phyloP scores from a whole-genome alignment of 1,140 invertebrate genomes.

The Drosophila mayri region DNA sequence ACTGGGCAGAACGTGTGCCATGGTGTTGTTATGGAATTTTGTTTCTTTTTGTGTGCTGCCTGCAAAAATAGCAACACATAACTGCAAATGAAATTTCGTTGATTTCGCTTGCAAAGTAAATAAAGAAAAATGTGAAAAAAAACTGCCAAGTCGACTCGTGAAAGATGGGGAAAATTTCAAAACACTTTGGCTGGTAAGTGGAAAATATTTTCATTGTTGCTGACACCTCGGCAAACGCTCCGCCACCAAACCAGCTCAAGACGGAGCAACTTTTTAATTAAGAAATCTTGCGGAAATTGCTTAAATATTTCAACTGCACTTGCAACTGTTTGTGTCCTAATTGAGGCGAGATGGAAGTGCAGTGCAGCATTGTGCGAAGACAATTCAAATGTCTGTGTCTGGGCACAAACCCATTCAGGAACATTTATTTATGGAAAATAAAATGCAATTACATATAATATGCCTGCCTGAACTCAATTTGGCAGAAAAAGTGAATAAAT shows the following conservation, averaged over 20 bases:
- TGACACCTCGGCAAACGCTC: constrained; percentile 66
- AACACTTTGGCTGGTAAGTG: constrained; percentile 62
- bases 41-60: constrained; percentile 41
- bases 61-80: constrained; percentile 72
- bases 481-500: constrained; percentile 21
- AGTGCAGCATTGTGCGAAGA: constrained; percentile 8
- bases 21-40: constrained; percentile 10
- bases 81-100: constrained; percentile 82
- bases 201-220: constrained; percentile 83
- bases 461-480: constrained; percentile 36
- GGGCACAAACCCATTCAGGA: constrained; percentile 5
- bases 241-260: constrained; percentile 12
- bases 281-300: constrained; percentile 79
- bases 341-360: constrained; percentile 53
- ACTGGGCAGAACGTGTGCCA: constrained; percentile 44
- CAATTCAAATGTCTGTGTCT: constrained; percentile 22
- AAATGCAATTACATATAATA: constrained; percentile 77
- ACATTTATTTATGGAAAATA: constrained; percentile 74
- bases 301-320: constrained; percentile 77
- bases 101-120: constrained; percentile 77
- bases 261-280: constrained; percentile 77
- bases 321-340: constrained; percentile 68
- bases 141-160: constrained; percentile 54
- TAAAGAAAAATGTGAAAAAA: constrained; percentile 81
- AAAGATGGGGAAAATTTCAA: constrained; percentile 29